Conservation (phyloP, 1,140 invertebrate genomes). For the Aculops lycopersici region DNA sequence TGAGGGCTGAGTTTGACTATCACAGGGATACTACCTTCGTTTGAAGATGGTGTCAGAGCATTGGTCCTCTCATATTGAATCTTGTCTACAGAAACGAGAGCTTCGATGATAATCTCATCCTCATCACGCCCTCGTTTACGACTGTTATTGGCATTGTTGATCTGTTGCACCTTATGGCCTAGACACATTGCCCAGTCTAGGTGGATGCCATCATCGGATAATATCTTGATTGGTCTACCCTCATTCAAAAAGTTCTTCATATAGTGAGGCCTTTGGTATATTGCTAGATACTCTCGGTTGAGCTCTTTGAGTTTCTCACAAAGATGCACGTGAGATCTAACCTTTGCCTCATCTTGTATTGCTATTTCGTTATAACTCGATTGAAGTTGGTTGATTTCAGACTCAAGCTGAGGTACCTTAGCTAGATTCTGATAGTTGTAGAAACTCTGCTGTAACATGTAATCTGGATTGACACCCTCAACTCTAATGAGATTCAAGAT, state of each 20-base stretch:
- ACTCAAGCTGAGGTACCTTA: constrained; percentile 47
- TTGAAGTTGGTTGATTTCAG: constrained; percentile 38
- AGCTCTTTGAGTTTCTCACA: constrained; percentile 42
- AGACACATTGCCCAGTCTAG: constrained; percentile 89
- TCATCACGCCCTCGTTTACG: no score
- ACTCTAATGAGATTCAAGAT: constrained; percentile 75
- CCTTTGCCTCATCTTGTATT: constrained; percentile 30
- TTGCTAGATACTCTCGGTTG: constrained; percentile 33
- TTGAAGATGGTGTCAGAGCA: constrained; percentile 21
- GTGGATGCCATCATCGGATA: constrained; percentile 46
- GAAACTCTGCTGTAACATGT: constrained; percentile 92
- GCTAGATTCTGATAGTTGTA: constrained; percentile 97
- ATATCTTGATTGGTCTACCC: constrained; percentile 61
- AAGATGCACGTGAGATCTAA: constrained; percentile 51
- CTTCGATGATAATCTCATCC: constrained; percentile 24
- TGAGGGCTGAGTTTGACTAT: constrained; percentile 43
- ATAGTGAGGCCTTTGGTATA: constrained; percentile 52
- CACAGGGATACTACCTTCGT: constrained; percentile 46
- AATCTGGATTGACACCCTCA: constrained; percentile 97
- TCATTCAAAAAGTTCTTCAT: constrained; percentile 71
- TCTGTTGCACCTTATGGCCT: constrained; percentile 46
- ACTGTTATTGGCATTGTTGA: constrained; percentile 22
- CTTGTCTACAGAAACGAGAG: constrained; percentile 35
- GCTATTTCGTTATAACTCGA: constrained; percentile 23
- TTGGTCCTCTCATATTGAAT: constrained; percentile 16